Evolutionary conservation across 1,140 invertebrate genomes (phyloP), one percentile per base, ranked within the genome.

Genomic region (Oreohelix idahoensis): DNA sequence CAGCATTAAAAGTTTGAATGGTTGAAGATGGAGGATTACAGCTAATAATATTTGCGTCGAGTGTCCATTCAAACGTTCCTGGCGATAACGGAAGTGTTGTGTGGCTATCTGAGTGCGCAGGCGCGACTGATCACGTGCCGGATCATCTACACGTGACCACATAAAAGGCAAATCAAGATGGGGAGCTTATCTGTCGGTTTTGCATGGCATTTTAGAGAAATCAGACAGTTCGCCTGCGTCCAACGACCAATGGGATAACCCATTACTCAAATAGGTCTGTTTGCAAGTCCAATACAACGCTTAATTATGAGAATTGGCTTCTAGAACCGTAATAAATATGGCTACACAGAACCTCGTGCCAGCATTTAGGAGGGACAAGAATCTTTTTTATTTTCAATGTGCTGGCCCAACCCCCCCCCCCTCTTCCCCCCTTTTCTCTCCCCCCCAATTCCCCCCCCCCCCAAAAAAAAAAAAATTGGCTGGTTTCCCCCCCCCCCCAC

Each of bases 191-290:
- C 77, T 79, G 77, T 79, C 77, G 77, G 32, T 35, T 63, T 69
- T 63, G 77, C 77, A 66, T 79, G 77, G 36, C 77, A 42, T 66
- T 58, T 38, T n/a, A 42, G 35, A 38, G 63, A 35, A 79, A 69
- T 35, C 77, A 35, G 38, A 26, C 77, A 66, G 77, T 38, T 79
- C 17, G 77, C 35, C 36, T 36, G 63, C 77, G 35, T 63, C 58
- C 53, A 79, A 42, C 53, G 66, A 63, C 39, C 74, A 45, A 49
- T 51, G 45, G 42, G 74, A 76, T 42, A 53, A 39, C 77, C 77
- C 53, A 79, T 79, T 79, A 79, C 58, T 66, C 35, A 79, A 79
- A 79, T 79, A 79, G 38, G 53, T 79, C 53, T 49, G n/a, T 79
- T 79, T 79, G 39, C 51, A 63, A 38, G 51, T 58, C 77, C 77